Percentiles rank a stretch among this genome's conserved stretches.
Evolutionary conservation across 2,888 invertebrate genomes (phyloP).

Genomic region (Toxonevra muliebris): DNA sequence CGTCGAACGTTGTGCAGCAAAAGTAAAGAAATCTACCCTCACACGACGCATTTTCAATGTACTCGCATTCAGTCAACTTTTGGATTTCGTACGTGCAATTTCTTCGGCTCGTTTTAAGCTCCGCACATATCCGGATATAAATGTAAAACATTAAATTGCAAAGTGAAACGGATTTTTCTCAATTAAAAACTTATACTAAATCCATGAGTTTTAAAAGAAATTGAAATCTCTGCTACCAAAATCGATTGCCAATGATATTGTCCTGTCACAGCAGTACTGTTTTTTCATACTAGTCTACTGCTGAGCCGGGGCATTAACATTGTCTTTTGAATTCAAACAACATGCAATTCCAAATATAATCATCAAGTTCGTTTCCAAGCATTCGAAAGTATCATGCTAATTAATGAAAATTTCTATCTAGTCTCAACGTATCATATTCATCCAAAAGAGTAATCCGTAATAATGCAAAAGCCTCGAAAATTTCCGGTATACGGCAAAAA

Average conservation of each 20-base stretch:
- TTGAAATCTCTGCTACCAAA: constrained; percentile 7
- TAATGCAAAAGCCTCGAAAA: constrained; percentile 36
- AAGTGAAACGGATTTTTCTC: no score
- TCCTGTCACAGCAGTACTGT: constrained; percentile 98
- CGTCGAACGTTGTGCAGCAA: constrained; percentile 24
- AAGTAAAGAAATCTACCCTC: constrained; percentile 46
- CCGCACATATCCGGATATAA: no score
- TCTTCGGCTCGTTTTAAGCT: constrained; percentile 37
- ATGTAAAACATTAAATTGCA: no score
- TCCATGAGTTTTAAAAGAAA: no score
- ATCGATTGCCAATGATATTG: constrained; percentile 84
- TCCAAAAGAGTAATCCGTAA: constrained; percentile 7
- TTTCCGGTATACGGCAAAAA: constrained; percentile 49
- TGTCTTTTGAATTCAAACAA: constrained; percentile 61
- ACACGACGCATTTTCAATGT: constrained; percentile 48
- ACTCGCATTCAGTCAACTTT: constrained; percentile 64
- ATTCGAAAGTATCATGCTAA: not conserved
- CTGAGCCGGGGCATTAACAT: constrained; percentile 91
- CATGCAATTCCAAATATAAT: constrained; percentile 8
- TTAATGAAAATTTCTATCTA: not conserved
- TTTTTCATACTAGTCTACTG: constrained; percentile 74
- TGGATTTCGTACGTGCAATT: constrained; percentile 65
- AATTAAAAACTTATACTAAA: no score
- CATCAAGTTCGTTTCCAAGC: constrained; percentile 7
- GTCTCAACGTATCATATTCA: not conserved